Evolutionary conservation across 2,797 vertebrate species (phyloP).

Genomic region (Arrhamphus sclerolepis): DNA sequence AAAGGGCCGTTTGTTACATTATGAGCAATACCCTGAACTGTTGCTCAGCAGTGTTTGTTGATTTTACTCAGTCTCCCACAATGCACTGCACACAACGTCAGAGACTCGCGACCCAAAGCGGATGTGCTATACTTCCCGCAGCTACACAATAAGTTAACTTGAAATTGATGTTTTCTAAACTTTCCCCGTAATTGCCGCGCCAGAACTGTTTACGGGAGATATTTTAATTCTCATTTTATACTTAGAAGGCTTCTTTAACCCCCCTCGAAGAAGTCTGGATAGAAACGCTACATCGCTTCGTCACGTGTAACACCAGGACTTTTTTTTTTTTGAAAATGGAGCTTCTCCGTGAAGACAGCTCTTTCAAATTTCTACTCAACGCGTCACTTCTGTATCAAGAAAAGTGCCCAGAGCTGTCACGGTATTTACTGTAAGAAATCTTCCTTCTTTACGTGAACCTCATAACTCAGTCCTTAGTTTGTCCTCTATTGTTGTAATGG

Average conservation of each 20-base stretch:
- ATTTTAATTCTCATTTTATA: fast-evolving
- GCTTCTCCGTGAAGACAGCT: fast-evolving
- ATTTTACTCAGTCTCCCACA: conserved; percentile 60
- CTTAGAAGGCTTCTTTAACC: too few species aligned
- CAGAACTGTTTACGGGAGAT: fast-evolving
- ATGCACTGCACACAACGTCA: conserved; percentile 45
- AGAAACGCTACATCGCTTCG: neutral
- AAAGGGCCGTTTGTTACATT: too few species aligned
- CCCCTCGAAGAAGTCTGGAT: neutral
- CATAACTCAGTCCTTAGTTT: fast-evolving
- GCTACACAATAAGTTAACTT: neutral
- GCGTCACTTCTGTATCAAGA: conserved; percentile 74
- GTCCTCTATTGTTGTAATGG: conserved; percentile 52
- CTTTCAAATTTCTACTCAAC: conserved; percentile 62
- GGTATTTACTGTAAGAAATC: conserved; percentile 77
- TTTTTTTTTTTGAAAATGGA: conserved; percentile 21
- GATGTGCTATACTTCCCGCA: neutral
- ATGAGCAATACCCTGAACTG: too few species aligned
- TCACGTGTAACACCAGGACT: neutral
- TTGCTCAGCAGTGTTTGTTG: too few species aligned
- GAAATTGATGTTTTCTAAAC: neutral
- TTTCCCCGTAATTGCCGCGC: fast-evolving
- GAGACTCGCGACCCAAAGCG: conserved; percentile 46
- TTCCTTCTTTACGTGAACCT: neutral
- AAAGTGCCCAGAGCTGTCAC: conserved; percentile 76